Evolutionary conservation across 1,140 invertebrate species (phyloP), one percentile per base, ranked within the genome.

Genomic region (Tetragonula clypearis): DNA sequence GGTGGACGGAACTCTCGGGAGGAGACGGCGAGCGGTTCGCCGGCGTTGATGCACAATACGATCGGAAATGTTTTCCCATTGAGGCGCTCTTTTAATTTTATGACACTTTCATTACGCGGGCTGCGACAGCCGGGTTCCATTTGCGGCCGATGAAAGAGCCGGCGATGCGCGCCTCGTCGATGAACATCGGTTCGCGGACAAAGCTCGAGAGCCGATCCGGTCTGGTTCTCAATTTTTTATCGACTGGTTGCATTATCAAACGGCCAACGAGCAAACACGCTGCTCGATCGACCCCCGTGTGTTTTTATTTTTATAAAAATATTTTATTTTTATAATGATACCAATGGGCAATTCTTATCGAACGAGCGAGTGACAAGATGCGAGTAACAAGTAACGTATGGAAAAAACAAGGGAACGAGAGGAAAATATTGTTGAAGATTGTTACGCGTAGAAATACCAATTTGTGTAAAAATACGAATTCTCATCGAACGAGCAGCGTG

Each of bases 251-350:
- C 60, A 49, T 80, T 73, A 85, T 80, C 41, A 74, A 55, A 19
- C 56, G 49, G 14, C 30, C n/a, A 86, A 79, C 74, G 35, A 76
- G 75, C 65, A 88, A 88, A 88, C 75, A 86, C 68, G 75, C 15
- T 26, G 58, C 35, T 30, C 75, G 68, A 88, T 87, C 86, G 86
- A 82, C 87, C 85, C 53, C 23, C 35, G 41, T 6, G 6, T 8
- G 41, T 9, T 49, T 49, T 49, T 8, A 49, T 49, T 49, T 49
- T 49, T 49, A 8, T 49, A 49, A 49, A 49, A 49, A 49, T 49
- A 49, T 35, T 35, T 35, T 35, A 35, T 35, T 35, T 35, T 35
- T 35, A 49, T 8, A 8, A 49, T 49, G 6, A 49, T 49, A 49
- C 41, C 41, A 49, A 49, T 49, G 41, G 41, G 41, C 41, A 49